Percentiles rank a stretch among this genome's conserved stretches.
Conservation (phyloP, 2,113 vertebrate genomes). For the Aspidoscelis tigris region DNA sequence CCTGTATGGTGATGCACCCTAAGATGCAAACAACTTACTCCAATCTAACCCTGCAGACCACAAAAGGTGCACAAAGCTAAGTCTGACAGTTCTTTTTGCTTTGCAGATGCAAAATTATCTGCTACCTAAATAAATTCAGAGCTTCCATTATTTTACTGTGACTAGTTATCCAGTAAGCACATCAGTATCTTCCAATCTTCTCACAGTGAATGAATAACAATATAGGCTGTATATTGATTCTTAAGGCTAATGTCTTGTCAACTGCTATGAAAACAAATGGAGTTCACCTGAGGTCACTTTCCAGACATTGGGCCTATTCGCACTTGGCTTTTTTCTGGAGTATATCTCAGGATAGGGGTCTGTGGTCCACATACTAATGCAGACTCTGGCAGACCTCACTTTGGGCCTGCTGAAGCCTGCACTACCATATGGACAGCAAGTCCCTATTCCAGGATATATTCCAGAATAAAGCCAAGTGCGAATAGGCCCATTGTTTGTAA, state of each 20-base stretch:
- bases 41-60: too few species aligned
- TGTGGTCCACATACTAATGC: too few species aligned
- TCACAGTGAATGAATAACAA: conserved; percentile 52
- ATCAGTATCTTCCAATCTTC: conserved; percentile 49
- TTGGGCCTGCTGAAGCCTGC: too few species aligned
- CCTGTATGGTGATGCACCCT: too few species aligned
- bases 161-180: conserved; percentile 32
- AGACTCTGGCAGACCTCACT: too few species aligned
- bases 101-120: conserved; percentile 43
- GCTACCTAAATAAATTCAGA: conserved; percentile 54
- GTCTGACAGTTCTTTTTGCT: too few species aligned
- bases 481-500: conserved; percentile 4
- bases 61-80: too few species aligned
- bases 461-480: too few species aligned
- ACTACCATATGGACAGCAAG: too few species aligned
- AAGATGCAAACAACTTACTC: not conserved
- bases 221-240: conserved; percentile 55
- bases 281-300: conserved; percentile 39
- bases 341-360: too few species aligned
- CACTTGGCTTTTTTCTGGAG: too few species aligned
- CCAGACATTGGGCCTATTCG: conserved; percentile 41
- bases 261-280: conserved; percentile 57
- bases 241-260: conserved; percentile 48
- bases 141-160: conserved; percentile 33
- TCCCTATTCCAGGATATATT: too few species aligned